These are phyloP conservation scores for Pocillopora verrucosa DNA, from an alignment of 64 coral and sea anemone species.

Conservation along the genomic window DNA sequence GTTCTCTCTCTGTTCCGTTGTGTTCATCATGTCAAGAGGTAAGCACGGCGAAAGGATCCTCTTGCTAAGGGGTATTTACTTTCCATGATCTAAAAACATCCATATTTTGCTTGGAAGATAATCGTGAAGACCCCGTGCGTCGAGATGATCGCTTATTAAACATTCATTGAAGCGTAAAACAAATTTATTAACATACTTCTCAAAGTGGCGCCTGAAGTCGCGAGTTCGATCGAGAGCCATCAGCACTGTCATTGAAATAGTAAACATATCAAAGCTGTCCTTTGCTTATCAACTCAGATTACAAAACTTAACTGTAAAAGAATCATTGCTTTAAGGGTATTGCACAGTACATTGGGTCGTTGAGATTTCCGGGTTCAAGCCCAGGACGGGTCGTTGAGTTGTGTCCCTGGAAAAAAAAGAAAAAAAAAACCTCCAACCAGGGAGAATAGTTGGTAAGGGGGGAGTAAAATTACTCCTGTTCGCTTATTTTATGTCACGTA, in stretches of 20 bases:
- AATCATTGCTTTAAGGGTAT: no score
- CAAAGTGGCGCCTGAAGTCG: not conserved
- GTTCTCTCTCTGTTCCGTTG: conserved; percentile 26
- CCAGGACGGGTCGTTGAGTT: no score
- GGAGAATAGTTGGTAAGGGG: no score
- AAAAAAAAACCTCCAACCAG: no score
- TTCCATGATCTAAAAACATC: not conserved
- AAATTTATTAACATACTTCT: not conserved
- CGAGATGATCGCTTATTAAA: not conserved
- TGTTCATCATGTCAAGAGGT: conserved; percentile 56
- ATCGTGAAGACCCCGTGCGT: not conserved
- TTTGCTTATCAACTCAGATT: no score
- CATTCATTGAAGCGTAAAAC: conserved; percentile 24
- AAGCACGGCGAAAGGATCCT: not conserved
- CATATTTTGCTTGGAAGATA: no score
- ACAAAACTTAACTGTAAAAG: no score
- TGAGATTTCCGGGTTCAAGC: no score
- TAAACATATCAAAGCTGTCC: not conserved
- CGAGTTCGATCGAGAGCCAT: not conserved
- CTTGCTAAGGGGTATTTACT: not conserved
- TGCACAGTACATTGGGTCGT: no score
- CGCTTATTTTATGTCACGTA: no score
- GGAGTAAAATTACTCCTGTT: no score
- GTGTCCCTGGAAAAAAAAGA: no score
- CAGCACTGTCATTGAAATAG: not conserved